Evolutionary conservation across 1,140 invertebrate species (phyloP).

Genomic region (Vanessa tameamea): DNA sequence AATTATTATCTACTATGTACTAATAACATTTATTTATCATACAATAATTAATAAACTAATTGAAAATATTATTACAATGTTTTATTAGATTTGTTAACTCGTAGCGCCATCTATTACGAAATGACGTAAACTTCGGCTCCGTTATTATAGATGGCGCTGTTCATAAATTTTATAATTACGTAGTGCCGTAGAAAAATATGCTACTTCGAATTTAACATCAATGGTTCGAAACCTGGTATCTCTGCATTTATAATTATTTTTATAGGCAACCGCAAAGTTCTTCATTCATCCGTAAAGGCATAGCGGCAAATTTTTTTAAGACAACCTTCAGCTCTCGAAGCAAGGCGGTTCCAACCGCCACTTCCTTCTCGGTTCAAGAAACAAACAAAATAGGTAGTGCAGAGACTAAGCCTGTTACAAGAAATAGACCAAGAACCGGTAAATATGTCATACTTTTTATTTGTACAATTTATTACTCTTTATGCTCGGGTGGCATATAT

Average conservation of each 20-base stretch:
- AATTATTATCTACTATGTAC: background rate
- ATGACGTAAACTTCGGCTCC: background rate
- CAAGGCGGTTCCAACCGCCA: conserved; percentile 66
- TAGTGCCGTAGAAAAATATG: too few species aligned
- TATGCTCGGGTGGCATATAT: too few species aligned
- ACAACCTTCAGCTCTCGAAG: conserved; percentile 73
- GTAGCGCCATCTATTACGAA: conserved; percentile 60
- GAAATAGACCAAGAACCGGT: conserved; percentile 74
- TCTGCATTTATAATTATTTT: conserved; percentile 43
- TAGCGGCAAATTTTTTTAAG: conserved; percentile 72
- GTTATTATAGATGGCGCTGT: background rate
- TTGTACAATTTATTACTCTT: background rate
- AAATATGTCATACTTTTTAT: conserved; percentile 22
- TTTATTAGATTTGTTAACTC: background rate
- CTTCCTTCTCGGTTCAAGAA: conserved; percentile 54
- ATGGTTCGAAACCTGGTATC: too few species aligned
- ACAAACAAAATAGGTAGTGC: conserved; percentile 76
- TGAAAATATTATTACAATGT: background rate
- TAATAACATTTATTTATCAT: conserved; percentile 1
- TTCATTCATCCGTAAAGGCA: conserved; percentile 46
- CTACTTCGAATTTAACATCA: too few species aligned
- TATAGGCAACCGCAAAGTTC: conserved; percentile 55
- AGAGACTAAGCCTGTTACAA: conserved; percentile 75
- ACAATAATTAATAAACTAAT: background rate
- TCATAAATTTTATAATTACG: too few species aligned